These are phyloP conservation scores for Anoplopoma fimbria DNA, from an alignment of 2,113 vertebrate species.

Conservation along the genomic window DNA sequence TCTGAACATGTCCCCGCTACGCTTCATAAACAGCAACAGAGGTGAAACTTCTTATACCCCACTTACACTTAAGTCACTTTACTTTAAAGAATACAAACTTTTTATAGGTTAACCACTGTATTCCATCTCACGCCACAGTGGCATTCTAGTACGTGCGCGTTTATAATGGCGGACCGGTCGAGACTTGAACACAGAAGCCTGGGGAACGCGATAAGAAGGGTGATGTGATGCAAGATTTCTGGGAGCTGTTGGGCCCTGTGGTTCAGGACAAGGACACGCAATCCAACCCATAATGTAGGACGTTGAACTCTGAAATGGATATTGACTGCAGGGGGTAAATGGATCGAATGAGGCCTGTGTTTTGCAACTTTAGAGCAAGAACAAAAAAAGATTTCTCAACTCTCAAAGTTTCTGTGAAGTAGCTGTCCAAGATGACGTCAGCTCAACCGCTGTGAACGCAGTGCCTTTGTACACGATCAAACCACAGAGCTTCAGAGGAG, in stretches of 20 bases:
- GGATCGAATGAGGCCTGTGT: accelerated
- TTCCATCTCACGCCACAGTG: not conserved
- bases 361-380: not conserved
- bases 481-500: not conserved
- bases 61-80: too few species aligned
- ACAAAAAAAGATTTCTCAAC: constrained; percentile 12
- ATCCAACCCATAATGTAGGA: not conserved
- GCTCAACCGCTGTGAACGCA: not conserved
- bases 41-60: not conserved
- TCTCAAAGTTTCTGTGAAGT: not conserved
- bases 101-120: not conserved
- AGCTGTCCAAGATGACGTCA: not conserved
- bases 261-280: not conserved
- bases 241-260: not conserved
- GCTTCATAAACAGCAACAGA: not conserved
- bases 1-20: constrained; percentile 56
- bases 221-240: not conserved
- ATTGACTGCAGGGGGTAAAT: too few species aligned
- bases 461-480: not conserved
- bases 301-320: not conserved
- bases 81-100: too few species aligned
- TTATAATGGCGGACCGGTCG: not conserved
- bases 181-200: not conserved
- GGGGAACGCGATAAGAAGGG: not conserved
- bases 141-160: not conserved